Evolutionary conservation across 2,888 invertebrate species (phyloP).

Genomic region (Sminthurides aquaticus): DNA sequence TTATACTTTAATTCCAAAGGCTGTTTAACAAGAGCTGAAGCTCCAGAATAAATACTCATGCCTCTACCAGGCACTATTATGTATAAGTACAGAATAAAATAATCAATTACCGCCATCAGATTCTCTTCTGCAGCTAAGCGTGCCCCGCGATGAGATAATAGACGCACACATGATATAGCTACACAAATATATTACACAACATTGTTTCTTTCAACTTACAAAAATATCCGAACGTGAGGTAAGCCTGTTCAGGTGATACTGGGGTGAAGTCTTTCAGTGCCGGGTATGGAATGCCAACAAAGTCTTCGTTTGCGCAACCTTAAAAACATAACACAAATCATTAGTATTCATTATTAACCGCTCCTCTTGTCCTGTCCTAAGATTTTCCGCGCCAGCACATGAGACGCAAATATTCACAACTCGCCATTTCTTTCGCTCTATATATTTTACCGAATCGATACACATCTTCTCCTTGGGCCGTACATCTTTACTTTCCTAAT

Average conservation of each 20-base stretch:
- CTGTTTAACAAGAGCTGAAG: not conserved
- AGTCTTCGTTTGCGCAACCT: conserved; percentile 89
- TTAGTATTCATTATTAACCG: conserved; percentile 3
- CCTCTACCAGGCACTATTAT: too few relatives aligned
- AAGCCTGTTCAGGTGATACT: conserved; percentile 87
- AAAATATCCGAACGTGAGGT: conserved; percentile 94
- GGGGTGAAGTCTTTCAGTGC: conserved; percentile 61
- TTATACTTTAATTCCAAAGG: not conserved
- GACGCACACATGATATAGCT: not conserved
- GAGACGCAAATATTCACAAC: too few relatives aligned
- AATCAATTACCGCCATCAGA: not conserved
- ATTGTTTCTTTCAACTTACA: conserved; percentile 61
- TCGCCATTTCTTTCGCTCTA: too few relatives aligned
- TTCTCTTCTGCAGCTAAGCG: not conserved
- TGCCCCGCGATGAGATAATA: not conserved
- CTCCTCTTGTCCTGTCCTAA: not conserved
- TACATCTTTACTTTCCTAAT: too few relatives aligned
- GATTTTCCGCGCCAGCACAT: too few relatives aligned
- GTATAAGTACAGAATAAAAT: not conserved
- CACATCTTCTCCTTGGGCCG: too few relatives aligned
- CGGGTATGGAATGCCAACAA: conserved; percentile 78
- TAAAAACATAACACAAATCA: conserved; percentile 35
- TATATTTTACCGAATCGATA: too few relatives aligned
- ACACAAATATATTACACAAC: not conserved
- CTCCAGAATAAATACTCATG: too few relatives aligned